A percentile compares a stretch with the other conserved stretches of the same genome.
These are phyloP conservation scores for Aproaerema taeniolella DNA, from an alignment of 2,888 invertebrate genomes.

Conservation along the genomic window DNA sequence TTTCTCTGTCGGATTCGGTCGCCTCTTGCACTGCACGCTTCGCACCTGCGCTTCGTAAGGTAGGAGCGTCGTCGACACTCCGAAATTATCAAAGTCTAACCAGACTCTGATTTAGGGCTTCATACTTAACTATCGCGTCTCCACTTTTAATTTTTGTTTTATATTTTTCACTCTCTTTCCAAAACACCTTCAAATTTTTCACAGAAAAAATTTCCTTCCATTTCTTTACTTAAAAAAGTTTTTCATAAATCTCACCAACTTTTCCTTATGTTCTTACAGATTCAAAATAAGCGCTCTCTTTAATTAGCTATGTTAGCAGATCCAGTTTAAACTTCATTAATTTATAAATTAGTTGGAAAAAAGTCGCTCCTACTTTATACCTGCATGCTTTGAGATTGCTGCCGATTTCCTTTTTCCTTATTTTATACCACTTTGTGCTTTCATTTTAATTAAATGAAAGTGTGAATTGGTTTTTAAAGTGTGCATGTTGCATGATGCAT, in stretches of 20 bases:
- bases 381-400: constrained; percentile 60
- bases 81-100: no score
- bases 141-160: no score
- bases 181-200: constrained; percentile 3
- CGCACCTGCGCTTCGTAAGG: constrained; percentile 67
- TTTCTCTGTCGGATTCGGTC: constrained; percentile 66
- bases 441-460: constrained; percentile 37
- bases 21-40: constrained; percentile 75
- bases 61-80: constrained; percentile 71
- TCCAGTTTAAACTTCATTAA: constrained; percentile 19
- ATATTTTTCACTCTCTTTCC: neutral
- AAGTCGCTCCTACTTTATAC: constrained; percentile 72
- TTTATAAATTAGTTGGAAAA: constrained; percentile 28
- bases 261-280: neutral
- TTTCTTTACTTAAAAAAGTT: constrained; percentile 12
- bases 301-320: constrained; percentile 21
- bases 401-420: constrained; percentile 46
- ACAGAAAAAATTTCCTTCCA: constrained; percentile 5
- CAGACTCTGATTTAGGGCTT: no score
- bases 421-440: constrained; percentile 44
- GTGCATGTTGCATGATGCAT: constrained; percentile 70
- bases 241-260: constrained; percentile 10
- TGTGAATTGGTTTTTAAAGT: constrained; percentile 46
- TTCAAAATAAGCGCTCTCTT: no score
- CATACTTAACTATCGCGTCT: no score